These are phyloP conservation scores for Hirundichthys speculiger DNA, from an alignment of 2,113 vertebrate species.

Conservation along the genomic window DNA sequence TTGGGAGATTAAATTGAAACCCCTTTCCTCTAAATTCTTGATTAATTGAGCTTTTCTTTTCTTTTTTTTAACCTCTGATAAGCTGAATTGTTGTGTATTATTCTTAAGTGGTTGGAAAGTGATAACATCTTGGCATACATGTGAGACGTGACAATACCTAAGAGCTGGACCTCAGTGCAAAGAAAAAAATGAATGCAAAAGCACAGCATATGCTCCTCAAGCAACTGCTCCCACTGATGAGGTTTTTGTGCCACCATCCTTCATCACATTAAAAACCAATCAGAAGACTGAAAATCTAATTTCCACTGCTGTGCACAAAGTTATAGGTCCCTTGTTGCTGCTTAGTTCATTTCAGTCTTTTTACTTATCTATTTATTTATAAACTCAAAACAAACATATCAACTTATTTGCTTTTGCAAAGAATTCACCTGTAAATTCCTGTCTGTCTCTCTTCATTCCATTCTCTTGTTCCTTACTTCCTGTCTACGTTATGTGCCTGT, in stretches of 20 bases:
- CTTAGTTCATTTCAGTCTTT: slow-evolving; percentile 28
- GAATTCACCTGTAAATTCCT: not conserved
- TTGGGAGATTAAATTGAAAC: slow-evolving; percentile 75
- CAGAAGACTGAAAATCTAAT: slow-evolving; percentile 18
- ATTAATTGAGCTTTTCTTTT: slow-evolving; percentile 67
- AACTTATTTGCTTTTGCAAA: no score
- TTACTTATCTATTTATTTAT: slow-evolving; percentile 49
- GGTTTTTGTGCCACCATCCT: slow-evolving; percentile 19
- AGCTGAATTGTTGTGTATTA: slow-evolving; percentile 58
- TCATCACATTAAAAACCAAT: slow-evolving; percentile 43
- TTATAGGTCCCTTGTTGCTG: slow-evolving; percentile 3
- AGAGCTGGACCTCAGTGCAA: slow-evolving; percentile 38
- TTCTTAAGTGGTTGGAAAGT: slow-evolving; percentile 38
- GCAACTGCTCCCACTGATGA: slow-evolving; percentile 31
- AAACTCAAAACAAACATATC: slow-evolving; percentile 45
- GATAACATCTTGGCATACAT: slow-evolving; percentile 49
- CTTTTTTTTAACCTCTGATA: slow-evolving; percentile 31
- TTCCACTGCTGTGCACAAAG: slow-evolving; percentile 2
- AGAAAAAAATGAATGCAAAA: slow-evolving; percentile 37
- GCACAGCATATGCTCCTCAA: slow-evolving; percentile 10
- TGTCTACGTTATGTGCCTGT: not conserved
- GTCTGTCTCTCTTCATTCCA: not conserved
- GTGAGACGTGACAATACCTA: slow-evolving; percentile 48
- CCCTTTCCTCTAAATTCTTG: slow-evolving; percentile 68
- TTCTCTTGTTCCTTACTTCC: not conserved